Evolutionary conservation across 2,888 invertebrate species (phyloP).

Genomic region (Noctuana brunneofusca): DNA sequence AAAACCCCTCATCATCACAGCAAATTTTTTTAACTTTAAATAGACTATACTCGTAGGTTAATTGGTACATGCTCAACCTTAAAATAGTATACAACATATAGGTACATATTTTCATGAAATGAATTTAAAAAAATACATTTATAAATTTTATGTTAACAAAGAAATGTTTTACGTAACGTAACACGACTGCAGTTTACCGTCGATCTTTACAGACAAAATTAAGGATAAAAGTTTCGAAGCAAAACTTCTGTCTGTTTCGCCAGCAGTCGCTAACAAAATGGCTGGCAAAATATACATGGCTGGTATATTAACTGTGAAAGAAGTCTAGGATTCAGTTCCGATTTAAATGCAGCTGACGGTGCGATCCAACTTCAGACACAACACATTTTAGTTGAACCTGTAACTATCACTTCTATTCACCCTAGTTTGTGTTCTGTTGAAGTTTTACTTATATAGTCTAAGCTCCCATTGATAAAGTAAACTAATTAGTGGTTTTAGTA

Average conservation of each 20-base stretch:
- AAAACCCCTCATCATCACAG: too few species aligned
- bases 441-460: too few species aligned
- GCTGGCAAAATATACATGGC: too few species aligned
- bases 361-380: constrained; percentile 6
- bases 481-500: too few species aligned
- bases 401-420: background rate
- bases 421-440: background rate
- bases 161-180: background rate
- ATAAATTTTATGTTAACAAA: background rate
- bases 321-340: constrained; percentile 16
- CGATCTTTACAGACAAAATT: constrained; percentile 5
- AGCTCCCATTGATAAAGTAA: too few species aligned
- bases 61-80: too few species aligned
- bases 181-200: background rate
- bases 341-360: constrained; percentile 33
- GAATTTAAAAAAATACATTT: too few species aligned
- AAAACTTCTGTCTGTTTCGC: constrained; percentile 23
- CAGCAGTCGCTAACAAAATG: constrained; percentile 24
- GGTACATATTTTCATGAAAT: too few species aligned
- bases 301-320: constrained; percentile 30
- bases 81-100: too few species aligned
- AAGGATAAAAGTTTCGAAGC: constrained; percentile 13
- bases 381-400: constrained; percentile 22
- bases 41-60: too few species aligned
- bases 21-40: too few species aligned